Evolutionary conservation across 2,113 vertebrate species (phyloP).

Genomic region (Mesocricetus auratus): DNA sequence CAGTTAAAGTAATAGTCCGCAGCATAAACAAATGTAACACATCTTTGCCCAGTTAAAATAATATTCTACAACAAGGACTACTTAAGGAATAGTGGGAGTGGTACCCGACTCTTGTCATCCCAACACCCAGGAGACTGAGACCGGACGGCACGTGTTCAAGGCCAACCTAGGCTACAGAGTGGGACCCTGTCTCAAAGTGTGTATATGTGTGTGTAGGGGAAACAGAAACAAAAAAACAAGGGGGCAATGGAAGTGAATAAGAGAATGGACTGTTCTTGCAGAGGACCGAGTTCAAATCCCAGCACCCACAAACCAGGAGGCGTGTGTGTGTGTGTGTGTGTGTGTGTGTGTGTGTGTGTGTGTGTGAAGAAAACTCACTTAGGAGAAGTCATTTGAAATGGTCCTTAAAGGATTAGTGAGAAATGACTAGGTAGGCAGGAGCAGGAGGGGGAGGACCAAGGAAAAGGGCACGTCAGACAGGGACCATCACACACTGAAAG

Average conservation of each 20-base stretch:
- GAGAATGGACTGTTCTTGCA: neutral
- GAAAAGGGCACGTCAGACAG: neutral
- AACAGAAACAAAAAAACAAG: neutral
- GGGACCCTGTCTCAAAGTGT: neutral
- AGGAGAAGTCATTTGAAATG: slow-evolving; percentile 8
- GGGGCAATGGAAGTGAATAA: neutral
- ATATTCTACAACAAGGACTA: neutral
- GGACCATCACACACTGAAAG: neutral
- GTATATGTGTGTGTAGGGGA: neutral
- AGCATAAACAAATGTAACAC: neutral
- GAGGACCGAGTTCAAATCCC: neutral
- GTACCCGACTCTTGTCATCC: neutral
- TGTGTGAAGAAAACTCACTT: neutral
- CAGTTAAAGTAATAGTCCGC: neutral
- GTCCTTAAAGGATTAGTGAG: neutral
- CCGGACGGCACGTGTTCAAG: neutral
- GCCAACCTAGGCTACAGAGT: neutral
- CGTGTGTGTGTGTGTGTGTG: too few species aligned
- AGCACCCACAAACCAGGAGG: neutral
- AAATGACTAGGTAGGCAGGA: neutral
- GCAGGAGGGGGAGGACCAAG: neutral
- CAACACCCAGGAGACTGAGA: neutral
- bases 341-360: too few species aligned
- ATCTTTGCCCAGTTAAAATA: neutral
- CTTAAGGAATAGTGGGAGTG: neutral